Conservation (phyloP, 1,140 invertebrate species). For the Galendromus occidentalis region DNA sequence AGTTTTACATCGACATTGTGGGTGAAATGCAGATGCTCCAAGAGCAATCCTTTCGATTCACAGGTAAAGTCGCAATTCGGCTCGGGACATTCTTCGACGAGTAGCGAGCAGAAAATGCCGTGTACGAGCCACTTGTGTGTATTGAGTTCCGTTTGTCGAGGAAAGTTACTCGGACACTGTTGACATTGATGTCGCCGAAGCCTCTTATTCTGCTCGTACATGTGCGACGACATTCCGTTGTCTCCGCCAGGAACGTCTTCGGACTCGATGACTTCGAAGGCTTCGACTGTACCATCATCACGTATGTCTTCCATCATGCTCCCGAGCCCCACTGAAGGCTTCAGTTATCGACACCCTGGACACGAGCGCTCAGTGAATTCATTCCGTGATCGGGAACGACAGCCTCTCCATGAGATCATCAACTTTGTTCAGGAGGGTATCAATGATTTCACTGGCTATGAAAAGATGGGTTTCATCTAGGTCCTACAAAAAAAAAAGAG, state of each 20-base stretch:
- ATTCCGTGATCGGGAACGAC: slow-evolving; percentile 56
- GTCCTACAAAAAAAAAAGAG: slow-evolving; percentile 46
- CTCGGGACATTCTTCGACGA: not conserved
- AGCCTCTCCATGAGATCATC: slow-evolving; percentile 93
- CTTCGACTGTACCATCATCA: not conserved
- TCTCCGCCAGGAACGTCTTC: not conserved
- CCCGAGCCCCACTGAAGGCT: no score
- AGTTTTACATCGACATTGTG: slow-evolving; percentile 9
- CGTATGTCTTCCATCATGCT: slow-evolving; percentile 5
- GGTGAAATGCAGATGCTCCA: not conserved
- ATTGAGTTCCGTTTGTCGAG: not conserved
- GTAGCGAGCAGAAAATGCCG: not conserved
- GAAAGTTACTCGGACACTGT: slow-evolving; percentile 2
- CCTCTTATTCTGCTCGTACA: not conserved
- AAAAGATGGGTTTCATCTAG: slow-evolving; percentile 89
- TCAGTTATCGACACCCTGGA: no score
- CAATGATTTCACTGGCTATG: slow-evolving; percentile 75
- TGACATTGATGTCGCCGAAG: not conserved
- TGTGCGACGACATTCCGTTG: not conserved
- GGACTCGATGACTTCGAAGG: slow-evolving; percentile 8
- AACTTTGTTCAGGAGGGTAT: slow-evolving; percentile 60
- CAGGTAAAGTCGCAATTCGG: not conserved
- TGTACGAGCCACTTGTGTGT: slow-evolving; percentile 6
- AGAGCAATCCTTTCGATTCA: not conserved
- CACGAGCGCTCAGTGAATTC: not conserved